Evolutionary conservation across 2,113 vertebrate species (phyloP), one percentile per base, ranked within the genome.

Genomic region (Conger conger): DNA sequence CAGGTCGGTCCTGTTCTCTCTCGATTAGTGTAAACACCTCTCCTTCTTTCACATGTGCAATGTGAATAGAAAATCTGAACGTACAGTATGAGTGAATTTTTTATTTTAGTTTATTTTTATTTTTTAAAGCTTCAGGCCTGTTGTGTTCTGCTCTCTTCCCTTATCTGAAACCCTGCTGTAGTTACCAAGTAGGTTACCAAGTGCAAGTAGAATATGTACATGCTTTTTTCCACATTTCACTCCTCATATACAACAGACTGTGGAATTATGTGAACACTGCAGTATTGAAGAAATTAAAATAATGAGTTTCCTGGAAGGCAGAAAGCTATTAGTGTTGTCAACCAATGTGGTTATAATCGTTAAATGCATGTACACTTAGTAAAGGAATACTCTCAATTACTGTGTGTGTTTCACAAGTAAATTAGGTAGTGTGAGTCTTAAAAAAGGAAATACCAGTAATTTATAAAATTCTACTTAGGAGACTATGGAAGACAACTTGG

Each of bases 271-370:
- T 38, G 15, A 16, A 82, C 4, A 82, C 68, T 73, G 68, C 27
- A 33, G n/a, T 73, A 73, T 73, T 73, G 68, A 73, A 73, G n/a
- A 73, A 73, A 73, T 73, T n/a, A 73, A 73, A n/a, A 73, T n/a
- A 30, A 27, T 68, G 33, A n/a, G 20, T n/a, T 30, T 73, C 13
- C n/a, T 13, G 27, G 68, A 73, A 11, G 27, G 60, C 15, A n/a
- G 1, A 1, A 68, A 68, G 23, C 16, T 23, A 68, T 16, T 20
- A 68, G 60, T 7, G 27, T n/a, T 68, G 60, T 73, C 68, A 73
- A 9, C 68, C 27, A 27, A 73, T 30, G 30, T 73, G 11, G 68
- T 27, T 33, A 33, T 33, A 33, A 23, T 63, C 1, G 20, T 63
- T 23, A 63, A 68, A n/a, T 68, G 60, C 20, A 3, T 73, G 27